These are phyloP conservation scores for Chiloscyllium punctatum DNA, from an alignment of 2,797 vertebrate genomes.

Conservation along the genomic window DNA sequence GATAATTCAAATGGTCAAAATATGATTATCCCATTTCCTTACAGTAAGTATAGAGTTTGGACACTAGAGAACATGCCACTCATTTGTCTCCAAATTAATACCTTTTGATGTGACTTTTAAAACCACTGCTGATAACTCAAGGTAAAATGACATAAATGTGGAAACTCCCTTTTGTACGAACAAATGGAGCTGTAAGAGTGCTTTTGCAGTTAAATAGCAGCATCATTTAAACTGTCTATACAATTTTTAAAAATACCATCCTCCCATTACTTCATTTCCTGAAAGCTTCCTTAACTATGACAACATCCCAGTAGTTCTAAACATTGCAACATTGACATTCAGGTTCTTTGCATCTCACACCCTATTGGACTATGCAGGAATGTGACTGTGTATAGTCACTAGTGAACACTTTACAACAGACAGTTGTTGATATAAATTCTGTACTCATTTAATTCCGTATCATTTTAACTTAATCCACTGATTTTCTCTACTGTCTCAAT, in stretches of 20 bases:
- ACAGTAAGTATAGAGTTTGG: background rate
- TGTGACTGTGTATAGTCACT: conserved; percentile 43
- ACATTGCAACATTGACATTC: conserved; percentile 54
- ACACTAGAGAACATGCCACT: conserved; percentile 7
- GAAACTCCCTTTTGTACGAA: background rate
- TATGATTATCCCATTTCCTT: conserved; percentile 22
- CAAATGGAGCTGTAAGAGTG: background rate
- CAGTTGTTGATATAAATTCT: conserved; percentile 50
- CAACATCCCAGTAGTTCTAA: conserved; percentile 47
- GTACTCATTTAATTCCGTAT: conserved; percentile 44
- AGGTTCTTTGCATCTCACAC: conserved; percentile 39
- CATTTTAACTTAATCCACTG: conserved; percentile 17
- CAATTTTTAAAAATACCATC: conserved; percentile 51
- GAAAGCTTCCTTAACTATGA: conserved; percentile 50
- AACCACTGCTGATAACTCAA: background rate
- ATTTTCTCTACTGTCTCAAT: background rate
- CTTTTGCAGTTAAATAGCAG: conserved; percentile 53
- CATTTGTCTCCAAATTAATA: background rate
- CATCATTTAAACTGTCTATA: conserved; percentile 56
- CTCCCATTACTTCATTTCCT: conserved; percentile 64
- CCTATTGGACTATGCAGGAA: conserved; percentile 38
- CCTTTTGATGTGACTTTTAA: conserved; percentile 21
- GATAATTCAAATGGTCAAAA: background rate
- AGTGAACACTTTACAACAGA: conserved; percentile 58
- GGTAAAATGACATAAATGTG: background rate